phyloP scores from a whole-genome alignment of 1,140 invertebrate species.

The Eumeta japonica region DNA sequence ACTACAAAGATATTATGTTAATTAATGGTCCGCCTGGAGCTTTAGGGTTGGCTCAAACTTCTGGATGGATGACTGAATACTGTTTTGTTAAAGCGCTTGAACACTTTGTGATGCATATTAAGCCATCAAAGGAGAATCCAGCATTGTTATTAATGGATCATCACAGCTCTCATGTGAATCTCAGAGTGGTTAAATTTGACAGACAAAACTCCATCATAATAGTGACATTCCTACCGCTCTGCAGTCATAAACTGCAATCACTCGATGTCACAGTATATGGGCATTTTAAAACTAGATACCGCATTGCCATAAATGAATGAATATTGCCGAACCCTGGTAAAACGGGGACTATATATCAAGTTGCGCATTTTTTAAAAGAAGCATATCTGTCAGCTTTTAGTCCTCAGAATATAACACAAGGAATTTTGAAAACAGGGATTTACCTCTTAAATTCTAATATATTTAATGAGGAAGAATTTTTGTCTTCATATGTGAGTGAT shows the following conservation, averaged over 20 bases:
- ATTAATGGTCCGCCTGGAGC: slow-evolving; percentile 1
- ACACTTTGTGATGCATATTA: slow-evolving; percentile 1
- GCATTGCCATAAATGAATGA: slow-evolving; percentile 4
- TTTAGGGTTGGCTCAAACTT: background rate
- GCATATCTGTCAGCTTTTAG: slow-evolving; percentile 12
- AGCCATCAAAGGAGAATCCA: background rate
- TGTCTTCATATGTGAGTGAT: slow-evolving; percentile 11
- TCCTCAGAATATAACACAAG: slow-evolving; percentile 12
- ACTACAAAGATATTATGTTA: slow-evolving; percentile 12
- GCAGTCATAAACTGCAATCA: slow-evolving; percentile 40
- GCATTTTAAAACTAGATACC: too few species aligned
- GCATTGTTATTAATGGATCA: background rate
- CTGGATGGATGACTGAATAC: slow-evolving; percentile 2
- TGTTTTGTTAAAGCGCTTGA: background rate
- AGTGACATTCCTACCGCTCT: slow-evolving; percentile 40
- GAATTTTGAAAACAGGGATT: too few species aligned
- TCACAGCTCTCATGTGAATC: slow-evolving; percentile 13
- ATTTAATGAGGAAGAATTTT: slow-evolving; percentile 16
- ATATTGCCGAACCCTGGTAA: slow-evolving; percentile 6
- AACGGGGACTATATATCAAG: slow-evolving; percentile 2
- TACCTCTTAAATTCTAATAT: slow-evolving; percentile 15
- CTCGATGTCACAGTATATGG: slow-evolving; percentile 35
- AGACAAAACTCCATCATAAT: slow-evolving; percentile 20
- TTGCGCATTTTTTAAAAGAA: background rate
- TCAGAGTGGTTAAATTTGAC: slow-evolving; percentile 11